These are phyloP conservation scores for Drosophila navojoa DNA, from an alignment of 1,140 invertebrate species.

Conservation along the genomic window DNA sequence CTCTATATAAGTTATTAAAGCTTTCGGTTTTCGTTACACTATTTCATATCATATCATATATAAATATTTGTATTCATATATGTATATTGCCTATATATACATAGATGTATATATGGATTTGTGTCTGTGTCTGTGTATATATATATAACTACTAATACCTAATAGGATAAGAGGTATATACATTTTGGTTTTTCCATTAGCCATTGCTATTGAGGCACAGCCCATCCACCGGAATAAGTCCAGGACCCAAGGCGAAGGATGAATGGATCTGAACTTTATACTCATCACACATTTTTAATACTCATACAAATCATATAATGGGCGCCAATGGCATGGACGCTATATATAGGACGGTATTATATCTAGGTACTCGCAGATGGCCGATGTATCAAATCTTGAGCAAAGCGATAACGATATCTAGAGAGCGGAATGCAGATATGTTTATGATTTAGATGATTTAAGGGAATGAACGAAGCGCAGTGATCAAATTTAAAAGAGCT, in stretches of 20 bases:
- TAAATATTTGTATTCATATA: conserved; percentile 45
- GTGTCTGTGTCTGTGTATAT: conserved; percentile 46
- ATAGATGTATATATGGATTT: conserved; percentile 57
- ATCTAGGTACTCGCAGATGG: conserved; percentile 53
- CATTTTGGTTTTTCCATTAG: conserved; percentile 29
- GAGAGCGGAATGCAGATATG: not conserved
- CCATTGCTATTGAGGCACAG: conserved; percentile 6
- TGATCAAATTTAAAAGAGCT: too few relatives aligned
- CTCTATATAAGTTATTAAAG: conserved; percentile 83
- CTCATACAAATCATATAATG: conserved; percentile 28
- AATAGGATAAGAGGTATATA: conserved; percentile 77
- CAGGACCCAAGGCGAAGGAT: conserved; percentile 9
- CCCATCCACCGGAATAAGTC: conserved; percentile 24
- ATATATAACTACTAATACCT: conserved; percentile 36
- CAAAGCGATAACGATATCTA: conserved; percentile 15
- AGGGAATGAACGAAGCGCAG: too few relatives aligned
- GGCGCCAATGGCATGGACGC: conserved; percentile 66
- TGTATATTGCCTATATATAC: conserved; percentile 48
- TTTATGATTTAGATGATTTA: not conserved
- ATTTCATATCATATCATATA: conserved; percentile 61
- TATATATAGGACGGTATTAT: conserved; percentile 75
- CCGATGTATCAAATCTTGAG: conserved; percentile 24
- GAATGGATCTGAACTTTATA: conserved; percentile 9
- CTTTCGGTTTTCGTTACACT: conserved; percentile 83
- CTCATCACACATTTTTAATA: conserved; percentile 3